Base-by-base conservation (phyloP, 1,140 invertebrate genomes). In the Physella acuta region DNA sequence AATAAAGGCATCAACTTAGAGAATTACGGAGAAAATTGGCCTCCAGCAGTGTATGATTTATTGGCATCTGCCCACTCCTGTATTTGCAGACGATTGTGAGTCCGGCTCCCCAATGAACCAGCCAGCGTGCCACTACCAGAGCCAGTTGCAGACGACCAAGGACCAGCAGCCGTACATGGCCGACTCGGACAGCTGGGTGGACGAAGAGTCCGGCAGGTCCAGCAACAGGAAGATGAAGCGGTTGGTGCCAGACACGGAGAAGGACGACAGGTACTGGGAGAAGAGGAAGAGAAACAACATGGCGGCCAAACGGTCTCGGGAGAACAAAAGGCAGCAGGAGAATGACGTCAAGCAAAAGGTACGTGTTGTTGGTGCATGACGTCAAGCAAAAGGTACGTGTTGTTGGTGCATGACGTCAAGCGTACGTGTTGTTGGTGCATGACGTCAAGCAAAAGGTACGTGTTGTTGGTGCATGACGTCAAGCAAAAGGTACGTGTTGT, bases 191-290 rank as follows among this genome's bases (percentile, higher is more conserved):
- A 14, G 1, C 5, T 59, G 56, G n/a, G 31, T 34, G 3, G 56
- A 34, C 2, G 30, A 59, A 11, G 56, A 31, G 20, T 30, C 31
- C 30, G 20, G 3, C 56, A 59, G 14, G 30, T 34, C 56, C 3
- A 59, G 20, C 1, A 31, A 28, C 3, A 36, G 75, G 28, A 55
- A 63, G 31, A 66, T 66, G 0, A 80, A 80, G 65, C 44, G 76
- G 14, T 34, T 68, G 14, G 96, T 96, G 55, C 95, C 95, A 0
- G 94, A 97, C 78, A 94, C 91, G 82, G 95, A 97, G 80, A 98
- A 97, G 81, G 95, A 97, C 76, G 94, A 97, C 76, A 94, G 92
- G 78, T 98, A 98, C 85, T 97, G 95, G 95, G 94, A 97, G 84
- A 88, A 94, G 34, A 88, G 95, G 51, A 88, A 94, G 59, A 88